Evolutionary conservation across 2,888 invertebrate genomes (phyloP), one percentile per base, ranked within the genome.

Genomic region (Epistrophe grossulariae): DNA sequence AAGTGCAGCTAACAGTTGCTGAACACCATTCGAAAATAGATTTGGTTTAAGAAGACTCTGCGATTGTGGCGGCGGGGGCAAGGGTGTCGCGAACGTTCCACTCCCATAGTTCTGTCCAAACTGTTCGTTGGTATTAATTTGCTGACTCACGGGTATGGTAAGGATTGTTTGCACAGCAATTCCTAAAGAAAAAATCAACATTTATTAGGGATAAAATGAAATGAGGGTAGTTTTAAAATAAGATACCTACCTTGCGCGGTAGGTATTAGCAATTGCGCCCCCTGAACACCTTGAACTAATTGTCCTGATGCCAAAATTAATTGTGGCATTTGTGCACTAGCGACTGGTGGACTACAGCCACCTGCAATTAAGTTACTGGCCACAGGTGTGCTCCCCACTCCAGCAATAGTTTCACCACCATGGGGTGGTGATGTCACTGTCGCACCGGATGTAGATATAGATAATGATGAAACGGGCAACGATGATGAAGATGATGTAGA

Each of bases 111-210:
- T 91, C 66, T 92, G 91, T 66, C 92, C 89, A 85, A 93, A 92
- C 90, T 95, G 95, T 89, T 95, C 95, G 91, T 94, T 95, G 66
- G 95, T 95, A 93, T 97, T 97, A 89, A 97, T 96, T 93, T 97
- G 97, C 66, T 93, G 93, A 93, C 96, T 97, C 84, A 98, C 97
- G 76, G 98, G 98, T 92, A 99, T 98, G 89, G 98, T 98, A 90
- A 99, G 94, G 91, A 99, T 98, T 91, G 98, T 98, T 94, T 99
- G 99, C 71, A 98, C 97, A 74, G 98, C 98, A 92, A 98, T 96
- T 90, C 98, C 98, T 98, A 93, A 59, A 90, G 90, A 87, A 50
- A 35, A 70, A 28, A 19, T 17, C 19, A 17, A 48, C n/a, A 52
- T 87, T 40, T 59, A 62, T 24, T 35, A 13, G 10, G 28, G 15